Base-by-base conservation (phyloP, 2,888 invertebrate genomes). In the Subacronicta megacephala region DNA sequence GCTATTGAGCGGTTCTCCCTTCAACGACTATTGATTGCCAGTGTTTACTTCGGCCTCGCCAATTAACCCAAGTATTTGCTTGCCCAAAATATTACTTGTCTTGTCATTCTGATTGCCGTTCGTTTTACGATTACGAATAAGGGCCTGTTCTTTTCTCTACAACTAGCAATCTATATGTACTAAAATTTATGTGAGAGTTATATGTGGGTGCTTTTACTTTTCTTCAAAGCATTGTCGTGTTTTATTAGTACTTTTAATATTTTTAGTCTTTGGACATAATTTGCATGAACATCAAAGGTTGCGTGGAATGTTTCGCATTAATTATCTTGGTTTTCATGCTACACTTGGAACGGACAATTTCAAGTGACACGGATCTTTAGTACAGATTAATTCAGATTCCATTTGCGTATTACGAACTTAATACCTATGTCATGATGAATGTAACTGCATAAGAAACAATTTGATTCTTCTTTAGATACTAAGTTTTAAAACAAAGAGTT, bases 1-100 rank as follows among this genome's bases (percentile, higher is more conserved):
- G 65, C 82, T 85, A 79, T 85, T 89, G 84, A 85, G 88, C 82
- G 77, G 80, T 81, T 81, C 74, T 81, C 72, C 80, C 78, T 81
- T 68, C 52, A 47, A 56, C 78, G 45, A 36, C 40, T 80, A 77
- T 83, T 87, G 85, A 84, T 83, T 62, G 63, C 74, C 63, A 79
- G 68, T 83, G 75, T 84, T 83, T 82, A 72, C 78, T 79, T 75
- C 43, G 58, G 59, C 38, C 46, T 45, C 51, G 60, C 65, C 80
- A 79, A 85, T 86, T 84, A 83, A 81, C 76, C 61, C 53, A 58
- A 67, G 52, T 56, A 70, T 76, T 78, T 69, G 49, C 54, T 64
- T 47, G 40, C 41, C 58, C 63, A 64, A 65, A 61, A 67, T 62
- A 66, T 44, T 16, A 43, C 16, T 56, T 49, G 56, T 52, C 42